These are phyloP conservation scores for Myotis brandtii DNA, from an alignment of 2,113 vertebrate genomes.

Conservation along the genomic window DNA sequence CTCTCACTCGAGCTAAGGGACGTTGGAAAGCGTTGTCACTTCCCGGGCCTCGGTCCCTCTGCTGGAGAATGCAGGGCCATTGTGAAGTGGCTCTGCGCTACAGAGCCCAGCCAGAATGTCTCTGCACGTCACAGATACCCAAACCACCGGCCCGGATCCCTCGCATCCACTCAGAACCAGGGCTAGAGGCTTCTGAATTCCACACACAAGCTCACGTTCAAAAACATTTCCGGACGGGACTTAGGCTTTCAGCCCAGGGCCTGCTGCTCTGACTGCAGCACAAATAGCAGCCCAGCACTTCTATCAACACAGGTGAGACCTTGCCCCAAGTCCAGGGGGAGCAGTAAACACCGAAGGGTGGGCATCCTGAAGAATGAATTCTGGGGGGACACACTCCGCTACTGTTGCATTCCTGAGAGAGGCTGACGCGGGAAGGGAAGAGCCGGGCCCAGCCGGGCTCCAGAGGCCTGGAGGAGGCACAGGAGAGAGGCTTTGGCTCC, in stretches of 20 bases:
- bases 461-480: not conserved
- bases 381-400: fast-evolving
- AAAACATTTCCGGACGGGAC: not conserved
- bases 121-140: not conserved
- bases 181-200: not conserved
- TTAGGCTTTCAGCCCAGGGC: not conserved
- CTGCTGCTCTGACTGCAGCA: not conserved
- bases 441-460: fast-evolving
- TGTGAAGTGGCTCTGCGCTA: not conserved
- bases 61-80: not conserved
- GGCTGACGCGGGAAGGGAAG: not conserved
- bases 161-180: not conserved
- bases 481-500: not conserved
- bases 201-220: not conserved
- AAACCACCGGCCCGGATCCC: not conserved
- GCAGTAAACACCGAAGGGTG: not conserved
- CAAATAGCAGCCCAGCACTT: no score
- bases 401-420: not conserved
- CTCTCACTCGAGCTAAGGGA: not conserved
- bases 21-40: fast-evolving
- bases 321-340: fast-evolving
- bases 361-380: not conserved
- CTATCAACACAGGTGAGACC: not conserved
- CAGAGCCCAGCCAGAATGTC: not conserved
- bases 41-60: not conserved